Base-by-base conservation (phyloP, 2,797 vertebrate species). In the Danio jaintianensis region DNA sequence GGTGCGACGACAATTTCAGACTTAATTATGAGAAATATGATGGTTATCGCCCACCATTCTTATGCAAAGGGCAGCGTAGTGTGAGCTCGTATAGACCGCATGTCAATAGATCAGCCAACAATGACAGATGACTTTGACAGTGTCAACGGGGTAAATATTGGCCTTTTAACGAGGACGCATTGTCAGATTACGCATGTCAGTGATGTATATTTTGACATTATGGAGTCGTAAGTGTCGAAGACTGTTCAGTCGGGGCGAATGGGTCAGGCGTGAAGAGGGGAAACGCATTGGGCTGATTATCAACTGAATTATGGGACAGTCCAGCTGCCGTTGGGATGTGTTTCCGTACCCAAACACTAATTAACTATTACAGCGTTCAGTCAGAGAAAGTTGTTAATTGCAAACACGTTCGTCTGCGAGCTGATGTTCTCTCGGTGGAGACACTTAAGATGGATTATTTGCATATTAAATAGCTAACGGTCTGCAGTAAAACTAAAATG, bases 1-100 rank as follows among this genome's bases (percentile, higher is more conserved):
- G 91, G 88, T 89, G 89, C 80, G 82, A 88, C 90, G 89, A 89
- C 88, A 88, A 82, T 82, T 75, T 82, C 76, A 62, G 79, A 86
- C 83, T 81, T 88, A 85, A 87, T 88, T 85, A 85, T 84, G 86
- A 88, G 74, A 59, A 85, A 84, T 90, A 89, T 90, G 13, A 77
- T 42, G 79, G 83, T 86, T 87, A 82, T 90, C 89, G 81, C 85
- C 80, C 70, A 85, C 82, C 16, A 64, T 83, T 77, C 86, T 81
- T 82, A 84, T 83, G 69, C 56, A 69, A 62, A 61, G 56, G 6
- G 59, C 10, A 56, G 11, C n/a, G 16, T 36, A 69, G 42, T 22
- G 62, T 58, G 48, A 45, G 64, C 36, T 43, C 11, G 13, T 62
- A 73, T 45, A 58, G 20, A 61, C 40, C 45, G 55, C 13, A 74